Evolutionary conservation across 2,113 vertebrate species (phyloP).

Genomic region (Scatophagus argus): DNA sequence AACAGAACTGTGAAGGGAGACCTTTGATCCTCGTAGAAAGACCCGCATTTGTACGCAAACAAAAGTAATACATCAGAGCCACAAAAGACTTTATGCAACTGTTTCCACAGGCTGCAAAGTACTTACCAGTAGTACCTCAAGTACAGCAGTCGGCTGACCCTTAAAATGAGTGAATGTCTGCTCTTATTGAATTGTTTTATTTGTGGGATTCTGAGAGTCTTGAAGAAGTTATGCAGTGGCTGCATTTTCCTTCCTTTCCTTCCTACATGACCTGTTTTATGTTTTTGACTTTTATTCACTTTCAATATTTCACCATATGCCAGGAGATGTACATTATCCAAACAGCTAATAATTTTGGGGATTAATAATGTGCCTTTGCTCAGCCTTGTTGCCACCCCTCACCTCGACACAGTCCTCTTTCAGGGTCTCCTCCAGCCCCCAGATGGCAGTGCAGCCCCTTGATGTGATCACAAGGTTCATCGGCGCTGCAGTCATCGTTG

Average conservation of each 20-base stretch:
- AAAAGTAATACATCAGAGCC: not conserved
- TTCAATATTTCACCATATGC: not conserved
- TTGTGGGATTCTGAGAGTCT: not conserved
- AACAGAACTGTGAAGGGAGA: constrained; percentile 4
- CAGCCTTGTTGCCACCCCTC: not conserved
- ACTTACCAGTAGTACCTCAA: not conserved
- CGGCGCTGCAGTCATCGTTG: constrained; percentile 81
- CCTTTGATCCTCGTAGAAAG: not conserved
- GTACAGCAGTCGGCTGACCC: not conserved
- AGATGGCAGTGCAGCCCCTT: constrained; percentile 85
- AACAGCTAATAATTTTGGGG: not conserved
- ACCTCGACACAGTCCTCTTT: constrained; percentile 83
- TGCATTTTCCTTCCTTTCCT: no score
- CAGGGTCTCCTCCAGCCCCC: constrained; percentile 76
- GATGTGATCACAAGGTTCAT: constrained; percentile 84
- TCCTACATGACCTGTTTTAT: no score
- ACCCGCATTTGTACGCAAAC: not conserved
- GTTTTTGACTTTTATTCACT: not conserved
- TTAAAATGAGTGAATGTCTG: not conserved
- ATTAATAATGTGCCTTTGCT: not conserved
- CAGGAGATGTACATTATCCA: not conserved
- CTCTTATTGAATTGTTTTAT: no score
- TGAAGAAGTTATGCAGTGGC: not conserved
- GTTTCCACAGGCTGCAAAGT: not conserved
- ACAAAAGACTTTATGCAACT: not conserved